Percentiles rank a stretch among this genome's conserved stretches.
Evolutionary conservation across 2,113 vertebrate genomes (phyloP).

Genomic region (Lepus timidus): DNA sequence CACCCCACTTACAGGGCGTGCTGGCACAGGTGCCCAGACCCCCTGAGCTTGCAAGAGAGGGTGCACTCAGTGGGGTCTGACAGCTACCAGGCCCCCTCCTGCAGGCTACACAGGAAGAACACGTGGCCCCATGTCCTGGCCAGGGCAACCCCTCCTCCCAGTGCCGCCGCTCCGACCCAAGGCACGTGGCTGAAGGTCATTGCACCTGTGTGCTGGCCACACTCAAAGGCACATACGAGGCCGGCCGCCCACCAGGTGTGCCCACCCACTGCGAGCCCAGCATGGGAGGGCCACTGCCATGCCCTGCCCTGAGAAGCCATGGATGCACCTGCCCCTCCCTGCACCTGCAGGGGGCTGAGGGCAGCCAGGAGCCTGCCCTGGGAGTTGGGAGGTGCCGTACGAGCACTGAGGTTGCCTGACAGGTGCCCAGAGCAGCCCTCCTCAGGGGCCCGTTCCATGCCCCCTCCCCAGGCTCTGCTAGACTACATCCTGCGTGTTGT

Average conservation of each 20-base stretch:
- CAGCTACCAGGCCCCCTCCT: background rate
- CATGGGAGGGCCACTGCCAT: background rate
- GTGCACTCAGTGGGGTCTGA: background rate
- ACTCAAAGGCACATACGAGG: no score
- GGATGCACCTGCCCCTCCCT: background rate
- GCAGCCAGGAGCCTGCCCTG: background rate
- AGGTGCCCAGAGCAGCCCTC: background rate
- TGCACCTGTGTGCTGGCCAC: background rate
- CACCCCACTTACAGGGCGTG: no score
- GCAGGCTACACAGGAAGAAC: background rate
- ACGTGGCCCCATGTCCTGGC: background rate
- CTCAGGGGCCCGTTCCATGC: background rate
- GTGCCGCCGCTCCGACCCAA: background rate
- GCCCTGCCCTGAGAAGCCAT: background rate
- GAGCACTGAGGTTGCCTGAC: background rate
- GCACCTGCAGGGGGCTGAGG: background rate
- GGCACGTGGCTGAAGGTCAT: background rate
- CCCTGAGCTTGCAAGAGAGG: background rate
- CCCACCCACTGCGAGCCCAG: background rate
- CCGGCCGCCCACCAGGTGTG: background rate
- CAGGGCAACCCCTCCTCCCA: background rate
- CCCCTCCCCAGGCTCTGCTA: background rate
- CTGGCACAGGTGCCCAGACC: background rate
- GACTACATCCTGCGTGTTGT: background rate
- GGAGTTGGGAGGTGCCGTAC: rapidly evolving